Evolutionary conservation across 2,888 invertebrate genomes (phyloP).

Genomic region (Drosophila siamana): DNA sequence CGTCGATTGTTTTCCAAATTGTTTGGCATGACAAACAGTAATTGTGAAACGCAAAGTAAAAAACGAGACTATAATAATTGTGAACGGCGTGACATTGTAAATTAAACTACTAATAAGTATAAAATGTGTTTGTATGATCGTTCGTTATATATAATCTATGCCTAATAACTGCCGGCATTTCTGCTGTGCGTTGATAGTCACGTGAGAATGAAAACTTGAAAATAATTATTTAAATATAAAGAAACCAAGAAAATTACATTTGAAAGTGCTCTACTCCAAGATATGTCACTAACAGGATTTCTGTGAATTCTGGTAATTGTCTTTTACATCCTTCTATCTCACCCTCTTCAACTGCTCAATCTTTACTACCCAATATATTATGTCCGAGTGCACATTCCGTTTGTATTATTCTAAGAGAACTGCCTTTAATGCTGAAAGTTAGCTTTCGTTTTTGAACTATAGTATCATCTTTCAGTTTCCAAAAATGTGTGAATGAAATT

Average conservation of each 20-base stretch:
- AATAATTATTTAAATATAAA: too few relatives aligned
- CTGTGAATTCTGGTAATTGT: too few relatives aligned
- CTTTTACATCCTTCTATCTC: not conserved
- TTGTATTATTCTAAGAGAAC: conserved; percentile 22
- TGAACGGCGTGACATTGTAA: conserved; percentile 53
- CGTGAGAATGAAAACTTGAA: not conserved
- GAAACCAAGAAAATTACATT: too few relatives aligned
- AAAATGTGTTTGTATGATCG: not conserved
- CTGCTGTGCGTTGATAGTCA: not conserved
- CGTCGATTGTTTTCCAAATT: conserved; percentile 44
- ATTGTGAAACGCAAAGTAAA: conserved; percentile 51
- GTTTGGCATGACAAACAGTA: conserved; percentile 65
- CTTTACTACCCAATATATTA: not conserved
- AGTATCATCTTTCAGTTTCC: conserved; percentile 9
- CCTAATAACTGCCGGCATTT: not conserved
- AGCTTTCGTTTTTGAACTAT: conserved; percentile 18
- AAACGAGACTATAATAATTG: conserved; percentile 39
- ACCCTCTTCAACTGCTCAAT: not conserved
- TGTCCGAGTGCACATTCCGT: conserved; percentile 7
- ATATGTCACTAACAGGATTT: too few relatives aligned
- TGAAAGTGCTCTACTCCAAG: too few relatives aligned
- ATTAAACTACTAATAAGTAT: conserved; percentile 35
- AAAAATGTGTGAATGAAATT: conserved; percentile 68
- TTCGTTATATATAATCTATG: not conserved
- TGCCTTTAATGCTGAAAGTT: conserved; percentile 39